Base-by-base conservation (phyloP, 2,113 vertebrate genomes). In the Leptobrachium ailaonicum region DNA sequence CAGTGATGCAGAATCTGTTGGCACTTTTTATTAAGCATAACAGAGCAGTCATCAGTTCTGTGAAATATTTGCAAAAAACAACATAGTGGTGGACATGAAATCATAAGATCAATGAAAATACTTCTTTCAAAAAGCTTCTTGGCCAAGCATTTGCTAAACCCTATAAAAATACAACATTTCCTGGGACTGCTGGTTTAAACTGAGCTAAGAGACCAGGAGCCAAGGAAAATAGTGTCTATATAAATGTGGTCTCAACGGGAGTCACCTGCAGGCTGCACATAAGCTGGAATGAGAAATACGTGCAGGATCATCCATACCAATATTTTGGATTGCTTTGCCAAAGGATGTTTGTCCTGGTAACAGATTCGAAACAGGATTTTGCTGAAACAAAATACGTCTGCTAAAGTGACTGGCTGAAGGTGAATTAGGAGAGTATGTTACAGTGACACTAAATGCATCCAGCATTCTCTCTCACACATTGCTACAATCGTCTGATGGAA, bases 301-400 rank as follows among this genome's bases (percentile, higher is more conserved):
- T 3, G 8, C 53, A 2, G 66, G 32, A 68, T 69, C 47, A 10
- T 66, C 50, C 66, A 69, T 77, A 42, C 50, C 41, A 56, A 69
- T 56, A 69, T 77, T 56, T 45, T 12, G 53, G 32, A 77, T 7
- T n/a, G n/a, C 67, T 77, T 69, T 69, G 11, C 50, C 50, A 77
- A 69, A 53, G 14, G 66, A 56, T 77, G 66, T 77, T 77, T 77
- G 75, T 69, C 66, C 41, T 77, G 75, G 75, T 44, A 69, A 69
- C 75, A 40, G 50, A 42, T 66, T 58, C 41, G 68, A 77, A 77
- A 77, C 66, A 77, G 75, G 75, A 41, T 69, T 69, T 58, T 69
- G 40, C 6, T 69, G 41, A 69, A 69, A 69, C 66, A 44, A 69
- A 77, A 77, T 77, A 54, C 75, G 69, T 77, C 32, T 68, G 75